Evolutionary conservation across 2,797 vertebrate species (phyloP).

Genomic region (Chiroxiphia lanceolata): DNA sequence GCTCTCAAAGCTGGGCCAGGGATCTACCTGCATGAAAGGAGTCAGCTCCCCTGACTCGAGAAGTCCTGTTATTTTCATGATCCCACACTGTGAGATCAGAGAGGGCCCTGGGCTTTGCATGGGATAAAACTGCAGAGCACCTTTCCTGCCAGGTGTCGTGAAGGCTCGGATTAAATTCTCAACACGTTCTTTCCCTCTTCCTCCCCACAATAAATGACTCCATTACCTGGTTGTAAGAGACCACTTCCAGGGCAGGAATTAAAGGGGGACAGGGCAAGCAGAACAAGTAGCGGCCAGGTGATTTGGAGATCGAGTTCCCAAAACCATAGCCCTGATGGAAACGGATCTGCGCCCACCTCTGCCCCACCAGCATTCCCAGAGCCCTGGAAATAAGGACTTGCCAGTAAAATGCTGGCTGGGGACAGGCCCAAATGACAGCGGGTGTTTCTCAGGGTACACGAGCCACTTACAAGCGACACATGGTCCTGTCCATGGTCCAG

Average conservation of each 20-base stretch:
- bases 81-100: background rate
- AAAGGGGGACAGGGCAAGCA: background rate
- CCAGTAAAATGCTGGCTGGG: background rate
- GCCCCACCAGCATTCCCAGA: background rate
- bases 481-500: no score
- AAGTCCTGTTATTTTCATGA: background rate
- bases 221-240: background rate
- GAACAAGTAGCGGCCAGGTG: background rate
- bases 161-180: background rate
- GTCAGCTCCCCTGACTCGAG: background rate
- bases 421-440: background rate
- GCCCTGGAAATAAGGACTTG: background rate
- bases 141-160: background rate
- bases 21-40: rapidly evolving
- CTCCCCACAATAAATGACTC: background rate
- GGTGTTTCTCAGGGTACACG: background rate
- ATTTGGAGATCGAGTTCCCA: background rate
- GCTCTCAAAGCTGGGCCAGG: background rate
- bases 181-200: background rate
- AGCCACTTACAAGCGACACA: background rate
- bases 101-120: background rate
- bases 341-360: rapidly evolving
- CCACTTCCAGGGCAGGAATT: background rate
- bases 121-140: background rate
- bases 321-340: background rate